Evolutionary conservation across 1,140 invertebrate species (phyloP), one percentile per base, ranked within the genome.

Genomic region (Popillia japonica): DNA sequence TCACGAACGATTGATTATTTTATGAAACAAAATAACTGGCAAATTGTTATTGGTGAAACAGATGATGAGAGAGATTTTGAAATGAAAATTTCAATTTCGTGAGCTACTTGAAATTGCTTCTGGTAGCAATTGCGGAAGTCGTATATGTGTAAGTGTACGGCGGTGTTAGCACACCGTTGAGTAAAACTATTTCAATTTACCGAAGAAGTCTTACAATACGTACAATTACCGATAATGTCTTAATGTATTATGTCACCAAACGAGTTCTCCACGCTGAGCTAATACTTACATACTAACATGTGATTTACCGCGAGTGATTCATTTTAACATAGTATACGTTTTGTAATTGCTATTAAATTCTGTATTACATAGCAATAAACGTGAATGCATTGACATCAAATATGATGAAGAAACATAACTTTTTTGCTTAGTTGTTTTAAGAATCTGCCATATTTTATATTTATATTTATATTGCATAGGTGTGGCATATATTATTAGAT

Each of bases 31-130:
- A 55, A 55, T 55, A 14, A 17, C 48, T 17, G 6, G 48, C 48
- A 14, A 55, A 55, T 55, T 55, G 48, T 55, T 17, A 17, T 14
- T 17, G 48, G 17, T 55, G 48, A 55, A 17, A n/a, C 27, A 34
- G 1, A 34, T 34, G 27, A 34, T 34, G 27, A 34, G 27, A 17
- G 48, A 55, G 48, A 55, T 55, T 55, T 55, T 55, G 11, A 55
- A 55, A 55, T 55, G 11, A 55, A 55, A 55, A 55, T 55, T 55
- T 55, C 48, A 55, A 55, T 55, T 55, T 55, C 48, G 48, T 55
- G 48, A 14, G 14, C n/a, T 55, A 55, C 6, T 14, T 55, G 4
- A 55, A 55, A 55, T 55, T 55, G 6, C 48, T 55, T 55, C 48
- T 55, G n/a, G 48, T n/a, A 55, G 14, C 48, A 17, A 55, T 55